These are phyloP conservation scores for Puffinus mauretanicus DNA, from an alignment of 2,113 vertebrate genomes.

Conservation along the genomic window DNA sequence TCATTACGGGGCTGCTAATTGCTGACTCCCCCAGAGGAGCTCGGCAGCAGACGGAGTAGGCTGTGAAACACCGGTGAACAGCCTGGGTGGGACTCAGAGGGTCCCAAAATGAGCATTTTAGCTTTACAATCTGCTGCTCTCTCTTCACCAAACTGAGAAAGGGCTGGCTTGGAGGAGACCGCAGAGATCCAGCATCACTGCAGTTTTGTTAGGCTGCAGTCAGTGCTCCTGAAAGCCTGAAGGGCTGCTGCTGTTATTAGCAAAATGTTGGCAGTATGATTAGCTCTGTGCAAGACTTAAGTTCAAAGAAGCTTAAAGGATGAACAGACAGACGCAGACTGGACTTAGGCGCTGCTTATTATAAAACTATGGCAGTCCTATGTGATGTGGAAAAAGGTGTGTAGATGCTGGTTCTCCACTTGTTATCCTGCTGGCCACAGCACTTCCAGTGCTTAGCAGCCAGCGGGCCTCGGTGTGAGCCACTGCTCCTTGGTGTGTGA, in stretches of 20 bases:
- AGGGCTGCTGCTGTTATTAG: conserved; percentile 10
- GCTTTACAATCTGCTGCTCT: neutral
- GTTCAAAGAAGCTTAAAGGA: conserved; percentile 30
- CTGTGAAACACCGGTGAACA: neutral
- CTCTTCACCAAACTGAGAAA: neutral
- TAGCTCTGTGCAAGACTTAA: neutral
- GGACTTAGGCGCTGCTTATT: neutral
- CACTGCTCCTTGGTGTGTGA: neutral
- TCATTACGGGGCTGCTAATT: neutral
- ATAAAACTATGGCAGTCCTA: neutral
- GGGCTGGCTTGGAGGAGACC: neutral
- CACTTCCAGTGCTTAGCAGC: neutral
- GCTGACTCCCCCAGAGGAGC: neutral
- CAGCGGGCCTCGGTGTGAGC: neutral
- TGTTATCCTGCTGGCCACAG: neutral
- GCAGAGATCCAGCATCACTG: neutral
- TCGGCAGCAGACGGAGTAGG: neutral
- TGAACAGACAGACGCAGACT: neutral
- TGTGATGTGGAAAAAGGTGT: neutral
- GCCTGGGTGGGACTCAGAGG: neutral
- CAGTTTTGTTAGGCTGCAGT: neutral
- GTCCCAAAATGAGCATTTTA: neutral
- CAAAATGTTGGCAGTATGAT: neutral
- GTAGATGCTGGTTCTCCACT: neutral
- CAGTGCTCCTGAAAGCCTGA: neutral